Evolutionary conservation across 1,140 invertebrate genomes (phyloP).

Genomic region (Metaphire vulgaris): DNA sequence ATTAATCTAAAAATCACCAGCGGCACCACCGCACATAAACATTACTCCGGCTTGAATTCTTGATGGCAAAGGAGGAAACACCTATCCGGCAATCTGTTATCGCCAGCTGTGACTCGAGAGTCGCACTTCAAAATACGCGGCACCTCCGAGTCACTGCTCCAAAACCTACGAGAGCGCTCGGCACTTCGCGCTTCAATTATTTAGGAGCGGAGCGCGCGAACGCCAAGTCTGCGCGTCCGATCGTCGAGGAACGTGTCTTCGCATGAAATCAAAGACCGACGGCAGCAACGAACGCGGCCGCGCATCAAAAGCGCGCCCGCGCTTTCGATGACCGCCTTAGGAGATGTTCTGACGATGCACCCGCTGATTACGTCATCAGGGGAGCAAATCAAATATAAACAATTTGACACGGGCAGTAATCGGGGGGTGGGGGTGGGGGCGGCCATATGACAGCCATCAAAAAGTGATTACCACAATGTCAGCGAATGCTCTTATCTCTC

Average conservation of each 20-base stretch:
- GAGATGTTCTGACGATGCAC: no score
- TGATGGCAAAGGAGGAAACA: no score
- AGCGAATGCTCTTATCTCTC: no score
- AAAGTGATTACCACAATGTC: no score
- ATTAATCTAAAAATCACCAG: no score
- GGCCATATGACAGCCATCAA: background rate
- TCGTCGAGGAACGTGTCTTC: background rate
- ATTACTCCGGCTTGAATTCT: no score
- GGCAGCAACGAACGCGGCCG: no score
- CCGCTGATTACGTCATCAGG: background rate
- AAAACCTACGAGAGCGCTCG: conserved; percentile 49
- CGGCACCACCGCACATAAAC: no score
- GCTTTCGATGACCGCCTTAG: no score
- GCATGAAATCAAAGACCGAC: no score
- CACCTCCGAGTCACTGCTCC: conserved; percentile 43
- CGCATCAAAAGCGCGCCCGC: no score
- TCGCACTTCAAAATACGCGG: background rate
- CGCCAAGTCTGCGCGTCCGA: background rate
- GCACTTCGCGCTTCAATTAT: conserved; percentile 38
- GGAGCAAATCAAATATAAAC: background rate
- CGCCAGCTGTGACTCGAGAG: background rate
- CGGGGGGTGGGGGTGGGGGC: no score
- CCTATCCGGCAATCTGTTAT: conserved; percentile 39
- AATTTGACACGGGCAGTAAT: background rate
- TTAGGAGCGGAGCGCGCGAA: background rate